These are phyloP conservation scores for Tangara arthus DNA, from an alignment of 2,797 vertebrate genomes.

Conservation along the genomic window DNA sequence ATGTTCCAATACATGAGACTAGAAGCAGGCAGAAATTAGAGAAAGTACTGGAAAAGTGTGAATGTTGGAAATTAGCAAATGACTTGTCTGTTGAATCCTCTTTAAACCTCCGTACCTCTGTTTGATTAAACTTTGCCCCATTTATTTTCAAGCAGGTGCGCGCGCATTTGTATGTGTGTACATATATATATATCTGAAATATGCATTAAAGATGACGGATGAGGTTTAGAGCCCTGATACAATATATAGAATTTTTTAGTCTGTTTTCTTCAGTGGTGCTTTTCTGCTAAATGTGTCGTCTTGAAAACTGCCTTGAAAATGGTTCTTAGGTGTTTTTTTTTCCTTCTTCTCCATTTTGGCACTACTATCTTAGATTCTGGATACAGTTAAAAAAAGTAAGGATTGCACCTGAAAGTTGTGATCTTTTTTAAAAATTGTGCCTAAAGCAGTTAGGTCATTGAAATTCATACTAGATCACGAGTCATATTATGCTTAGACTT, in stretches of 20 bases:
- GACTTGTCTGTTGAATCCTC: constrained; percentile 66
- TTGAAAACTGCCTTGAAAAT: constrained; percentile 73
- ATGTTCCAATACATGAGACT: constrained; percentile 53
- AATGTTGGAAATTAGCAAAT: constrained; percentile 65
- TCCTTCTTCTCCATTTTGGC: neutral
- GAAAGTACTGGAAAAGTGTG: constrained; percentile 54
- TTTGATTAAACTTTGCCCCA: constrained; percentile 61
- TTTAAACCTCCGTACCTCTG: constrained; percentile 58
- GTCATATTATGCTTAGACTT: constrained; percentile 51
- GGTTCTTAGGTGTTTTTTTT: constrained; percentile 12
- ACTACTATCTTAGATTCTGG: constrained; percentile 14
- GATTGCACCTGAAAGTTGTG: constrained; percentile 43
- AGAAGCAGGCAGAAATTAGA: constrained; percentile 66
- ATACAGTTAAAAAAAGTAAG: neutral
- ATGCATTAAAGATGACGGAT: constrained; percentile 69
- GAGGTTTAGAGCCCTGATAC: constrained; percentile 66
- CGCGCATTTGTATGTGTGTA: constrained; percentile 54
- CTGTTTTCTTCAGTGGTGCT: constrained; percentile 67
- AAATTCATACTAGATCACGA: constrained; percentile 62
- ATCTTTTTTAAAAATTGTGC: neutral
- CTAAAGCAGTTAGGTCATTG: constrained; percentile 20
- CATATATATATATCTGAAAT: constrained; percentile 48
- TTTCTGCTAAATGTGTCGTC: constrained; percentile 62
- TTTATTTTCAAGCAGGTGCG: constrained; percentile 68
- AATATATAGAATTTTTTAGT: constrained; percentile 50